Conservation (phyloP, 2,113 vertebrate species). For the Cyanoderma ruficeps region DNA sequence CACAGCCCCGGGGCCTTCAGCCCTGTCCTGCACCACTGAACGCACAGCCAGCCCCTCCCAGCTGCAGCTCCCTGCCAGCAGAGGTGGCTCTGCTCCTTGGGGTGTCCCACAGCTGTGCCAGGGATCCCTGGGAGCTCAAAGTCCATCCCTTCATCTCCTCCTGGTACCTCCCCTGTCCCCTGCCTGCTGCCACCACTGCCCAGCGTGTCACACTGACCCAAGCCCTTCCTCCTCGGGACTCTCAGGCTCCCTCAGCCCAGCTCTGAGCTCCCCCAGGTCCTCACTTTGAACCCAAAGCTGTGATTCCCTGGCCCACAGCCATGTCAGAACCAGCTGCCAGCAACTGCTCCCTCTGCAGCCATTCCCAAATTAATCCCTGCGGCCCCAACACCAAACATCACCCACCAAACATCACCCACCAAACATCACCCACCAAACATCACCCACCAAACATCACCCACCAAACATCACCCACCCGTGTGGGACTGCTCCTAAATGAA, state of each 20-base stretch:
- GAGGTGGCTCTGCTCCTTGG: background rate
- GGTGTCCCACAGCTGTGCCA: background rate
- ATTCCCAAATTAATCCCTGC: background rate
- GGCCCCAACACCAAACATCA: background rate
- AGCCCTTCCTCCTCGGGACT: background rate
- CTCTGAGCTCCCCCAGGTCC: background rate
- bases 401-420: too few species aligned
- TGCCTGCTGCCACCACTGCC: background rate
- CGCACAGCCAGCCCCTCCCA: background rate
- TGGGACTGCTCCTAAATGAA: background rate
- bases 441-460: too few species aligned
- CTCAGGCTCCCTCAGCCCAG: background rate
- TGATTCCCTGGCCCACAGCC: background rate
- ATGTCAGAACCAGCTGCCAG: background rate
- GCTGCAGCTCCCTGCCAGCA: background rate
- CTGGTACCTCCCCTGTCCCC: background rate
- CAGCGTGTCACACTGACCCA: rapidly evolving
- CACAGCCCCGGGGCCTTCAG: rapidly evolving
- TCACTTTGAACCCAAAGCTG: background rate
- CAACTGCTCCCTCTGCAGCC: background rate
- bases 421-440: too few species aligned
- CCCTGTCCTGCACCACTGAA: rapidly evolving
- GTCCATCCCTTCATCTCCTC: background rate
- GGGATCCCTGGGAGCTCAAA: background rate
- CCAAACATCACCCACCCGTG: background rate